phyloP scores from a whole-genome alignment of 1,140 invertebrate species.

The Sarcophaga bullata region DNA sequence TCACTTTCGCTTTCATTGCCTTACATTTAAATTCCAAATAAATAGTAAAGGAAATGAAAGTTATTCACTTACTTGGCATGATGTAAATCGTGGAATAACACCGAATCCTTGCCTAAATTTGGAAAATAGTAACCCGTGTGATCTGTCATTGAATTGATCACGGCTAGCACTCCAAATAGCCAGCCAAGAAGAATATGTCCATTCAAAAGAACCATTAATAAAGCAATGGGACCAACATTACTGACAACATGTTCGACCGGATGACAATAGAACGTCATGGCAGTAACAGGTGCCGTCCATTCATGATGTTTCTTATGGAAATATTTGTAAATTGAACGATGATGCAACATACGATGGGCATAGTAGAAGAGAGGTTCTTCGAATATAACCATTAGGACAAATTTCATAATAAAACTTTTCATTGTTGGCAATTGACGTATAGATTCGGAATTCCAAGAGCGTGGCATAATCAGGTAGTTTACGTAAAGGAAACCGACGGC shows the following conservation, averaged over 20 bases:
- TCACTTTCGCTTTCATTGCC: too few species aligned
- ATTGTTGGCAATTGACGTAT: slow-evolving; percentile 80
- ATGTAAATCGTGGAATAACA: slow-evolving; percentile 90
- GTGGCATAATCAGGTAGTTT: slow-evolving; percentile 72
- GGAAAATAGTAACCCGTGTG: slow-evolving; percentile 91
- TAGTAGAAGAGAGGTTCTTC: slow-evolving; percentile 90
- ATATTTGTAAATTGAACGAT: slow-evolving; percentile 78
- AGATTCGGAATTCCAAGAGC: slow-evolving; percentile 49
- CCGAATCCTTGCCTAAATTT: slow-evolving; percentile 80
- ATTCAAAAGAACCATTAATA: slow-evolving; percentile 80
- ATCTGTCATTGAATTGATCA: slow-evolving; percentile 82
- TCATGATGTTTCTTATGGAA: slow-evolving; percentile 89
- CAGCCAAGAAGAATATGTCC: slow-evolving; percentile 82
- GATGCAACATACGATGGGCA: slow-evolving; percentile 83
- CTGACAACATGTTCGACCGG: slow-evolving; percentile 86
- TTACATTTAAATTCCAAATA: too few species aligned
- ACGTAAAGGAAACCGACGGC: slow-evolving; percentile 71
- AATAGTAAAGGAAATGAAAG: background rate
- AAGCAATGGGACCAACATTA: slow-evolving; percentile 81
- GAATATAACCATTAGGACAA: slow-evolving; percentile 77
- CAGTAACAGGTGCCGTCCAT: slow-evolving; percentile 83
- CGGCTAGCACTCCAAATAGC: slow-evolving; percentile 82
- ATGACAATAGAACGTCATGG: slow-evolving; percentile 86
- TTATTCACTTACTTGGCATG: slow-evolving; percentile 77
- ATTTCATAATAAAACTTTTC: slow-evolving; percentile 78